phyloP scores from a whole-genome alignment of 2,888 invertebrate genomes.

The Caenorhabditis sp. region DNA sequence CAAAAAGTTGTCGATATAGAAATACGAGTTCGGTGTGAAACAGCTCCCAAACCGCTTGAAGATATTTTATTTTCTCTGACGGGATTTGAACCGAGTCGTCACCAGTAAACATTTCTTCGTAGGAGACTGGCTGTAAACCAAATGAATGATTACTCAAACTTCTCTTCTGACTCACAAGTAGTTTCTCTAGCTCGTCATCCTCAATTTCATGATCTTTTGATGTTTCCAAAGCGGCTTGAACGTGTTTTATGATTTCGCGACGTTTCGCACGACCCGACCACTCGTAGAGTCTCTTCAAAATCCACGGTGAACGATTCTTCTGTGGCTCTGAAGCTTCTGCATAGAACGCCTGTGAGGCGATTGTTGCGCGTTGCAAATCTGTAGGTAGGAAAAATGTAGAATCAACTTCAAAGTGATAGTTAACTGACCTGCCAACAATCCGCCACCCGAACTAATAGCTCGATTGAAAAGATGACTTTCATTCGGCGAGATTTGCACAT shows the following conservation, averaged over 20 bases:
- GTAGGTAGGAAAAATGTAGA: background rate
- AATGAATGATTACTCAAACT: too few relatives aligned
- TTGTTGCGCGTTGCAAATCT: conserved; percentile 70
- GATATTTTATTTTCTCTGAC: conserved; percentile 40
- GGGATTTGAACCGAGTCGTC: conserved; percentile 33
- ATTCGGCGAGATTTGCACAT: conserved; percentile 67
- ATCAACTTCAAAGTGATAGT: background rate
- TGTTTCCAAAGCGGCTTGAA: conserved; percentile 64
- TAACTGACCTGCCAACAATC: conserved; percentile 65
- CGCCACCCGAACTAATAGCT: conserved; percentile 68
- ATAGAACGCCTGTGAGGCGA: conserved; percentile 70
- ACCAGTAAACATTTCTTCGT: conserved; percentile 66
- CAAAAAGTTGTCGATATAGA: conserved; percentile 77
- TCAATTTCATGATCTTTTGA: conserved; percentile 64
- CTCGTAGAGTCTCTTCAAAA: conserved; percentile 73
- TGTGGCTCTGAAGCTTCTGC: conserved; percentile 60
- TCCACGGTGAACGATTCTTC: conserved; percentile 68
- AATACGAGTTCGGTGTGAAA: conserved; percentile 77
- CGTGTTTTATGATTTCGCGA: conserved; percentile 69
- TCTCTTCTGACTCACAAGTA: conserved; percentile 60
- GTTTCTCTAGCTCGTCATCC: conserved; percentile 65
- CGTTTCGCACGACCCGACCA: conserved; percentile 73
- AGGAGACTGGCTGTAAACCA: conserved; percentile 54
- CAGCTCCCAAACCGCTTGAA: conserved; percentile 75
- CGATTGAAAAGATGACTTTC: conserved; percentile 68